These are phyloP conservation scores for Poeciliopsis prolifica DNA, from an alignment of 2,113 vertebrate species.

Conservation along the genomic window DNA sequence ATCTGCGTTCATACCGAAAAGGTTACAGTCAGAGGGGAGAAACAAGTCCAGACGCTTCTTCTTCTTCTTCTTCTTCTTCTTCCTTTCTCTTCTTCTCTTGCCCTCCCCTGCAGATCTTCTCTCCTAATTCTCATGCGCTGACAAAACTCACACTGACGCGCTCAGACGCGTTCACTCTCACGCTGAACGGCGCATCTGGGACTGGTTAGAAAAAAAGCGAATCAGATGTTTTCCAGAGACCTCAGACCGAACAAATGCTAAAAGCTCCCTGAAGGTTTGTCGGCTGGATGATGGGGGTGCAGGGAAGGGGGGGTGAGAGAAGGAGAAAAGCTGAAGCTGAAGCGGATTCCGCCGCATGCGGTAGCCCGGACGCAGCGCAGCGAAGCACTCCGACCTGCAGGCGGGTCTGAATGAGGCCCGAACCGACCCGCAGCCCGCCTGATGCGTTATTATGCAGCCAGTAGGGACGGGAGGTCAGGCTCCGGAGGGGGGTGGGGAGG, in stretches of 20 bases:
- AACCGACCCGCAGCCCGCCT: conserved; percentile 36
- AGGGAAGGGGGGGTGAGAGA: conserved; percentile 20
- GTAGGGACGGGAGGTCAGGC: conserved; percentile 75
- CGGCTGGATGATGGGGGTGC: conserved; percentile 15
- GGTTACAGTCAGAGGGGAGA: conserved; percentile 40
- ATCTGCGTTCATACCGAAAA: conserved; percentile 98
- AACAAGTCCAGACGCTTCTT: conserved; percentile 66
- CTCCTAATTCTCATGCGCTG: conserved; percentile 62
- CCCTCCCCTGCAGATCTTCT: conserved; percentile 67
- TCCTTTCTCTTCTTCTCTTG: conserved; percentile 42
- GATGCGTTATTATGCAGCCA: conserved; percentile 62
- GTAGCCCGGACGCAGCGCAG: conserved; percentile 44
- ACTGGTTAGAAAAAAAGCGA: conserved; percentile 83
- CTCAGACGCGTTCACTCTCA: conserved; percentile 69
- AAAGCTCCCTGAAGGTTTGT: conserved; percentile 87
- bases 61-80: conserved; percentile 41
- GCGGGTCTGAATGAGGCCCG: conserved; percentile 61
- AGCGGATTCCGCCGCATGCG: conserved; percentile 42
- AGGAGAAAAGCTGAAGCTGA: conserved; percentile 71
- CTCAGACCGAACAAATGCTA: conserved; percentile 83
- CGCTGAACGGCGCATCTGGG: conserved; percentile 82
- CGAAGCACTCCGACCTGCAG: conserved; percentile 52
- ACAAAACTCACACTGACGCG: conserved; percentile 61
- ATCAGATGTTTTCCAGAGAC: conserved; percentile 92
- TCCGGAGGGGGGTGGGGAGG: conserved; percentile 51